Base-by-base conservation (phyloP, 1,140 invertebrate genomes). In the Drosophila malerkotliana region DNA sequence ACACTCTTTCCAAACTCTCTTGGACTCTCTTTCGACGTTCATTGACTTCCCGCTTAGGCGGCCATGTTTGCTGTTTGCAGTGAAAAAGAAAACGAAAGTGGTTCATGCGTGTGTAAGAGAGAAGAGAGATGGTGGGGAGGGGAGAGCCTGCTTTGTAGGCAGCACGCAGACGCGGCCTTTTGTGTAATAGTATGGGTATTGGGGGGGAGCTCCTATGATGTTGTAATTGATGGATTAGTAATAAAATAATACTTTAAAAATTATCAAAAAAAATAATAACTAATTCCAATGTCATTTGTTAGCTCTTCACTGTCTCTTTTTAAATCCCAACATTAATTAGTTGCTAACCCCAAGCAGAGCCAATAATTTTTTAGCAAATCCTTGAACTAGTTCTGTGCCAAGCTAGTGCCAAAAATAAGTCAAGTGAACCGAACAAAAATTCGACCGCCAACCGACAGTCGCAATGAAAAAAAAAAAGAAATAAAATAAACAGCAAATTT, bases 1-100 rank as follows among this genome's bases (percentile, higher is more conserved):
- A 10, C 14, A 28, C 28, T 3, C 26, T 28, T 28, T 28, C 26
- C 61, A 32, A 32, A 54, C 64, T 77, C 73, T 69, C 72, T 77
- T 30, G 12, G 26, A 39, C 66, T 68, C 59, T 62, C 59, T 56
- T 55, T 69, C 60, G 51, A 56, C 84, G 83, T 88, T 83, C 83
- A 88, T 88, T 88, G 83, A 88, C 83, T 88, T 77, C 63, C 82
- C 64, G 44, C 55, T 54, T 53, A 67, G 68, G 61, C 64, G 37
- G 67, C 53, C 55, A 68, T 60, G 64, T 60, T 69, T 77, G 78
- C 61, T 61, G 62, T 39, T 60, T 67, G 62, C 61, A 77, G 73
- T 71, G 74, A 76, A 77, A 77, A 76, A 77, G 84, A 88, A 88
- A 88, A 89, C 66, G 84, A 88, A 88, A 88, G 84, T 88, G 84